A percentile compares a stretch with the other conserved stretches of the same genome.
Evolutionary conservation across 1,140 invertebrate species (phyloP).

Genomic region (Orchestia grillus): DNA sequence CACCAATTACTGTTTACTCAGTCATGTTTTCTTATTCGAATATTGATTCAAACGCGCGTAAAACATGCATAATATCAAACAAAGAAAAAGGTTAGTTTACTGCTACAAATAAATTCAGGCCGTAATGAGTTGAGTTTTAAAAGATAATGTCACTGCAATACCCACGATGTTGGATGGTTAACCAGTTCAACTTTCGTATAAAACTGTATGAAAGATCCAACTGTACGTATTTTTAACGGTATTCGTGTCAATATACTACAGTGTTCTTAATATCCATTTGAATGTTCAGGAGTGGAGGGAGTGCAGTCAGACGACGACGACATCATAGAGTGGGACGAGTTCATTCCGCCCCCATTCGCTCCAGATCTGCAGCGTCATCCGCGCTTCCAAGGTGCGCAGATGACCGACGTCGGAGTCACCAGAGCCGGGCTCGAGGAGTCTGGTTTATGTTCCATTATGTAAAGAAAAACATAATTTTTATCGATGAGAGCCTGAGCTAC

Average conservation of each 20-base stretch:
- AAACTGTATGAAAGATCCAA: neutral
- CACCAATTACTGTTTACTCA: no score
- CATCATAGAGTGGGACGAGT: slow-evolving; percentile 44
- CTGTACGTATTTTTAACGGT: neutral
- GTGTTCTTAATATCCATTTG: neutral
- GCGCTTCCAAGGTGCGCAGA: neutral
- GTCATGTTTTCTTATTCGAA: no score
- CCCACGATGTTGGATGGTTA: no score
- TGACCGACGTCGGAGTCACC: neutral
- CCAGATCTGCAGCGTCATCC: slow-evolving; percentile 21
- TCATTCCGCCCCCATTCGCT: slow-evolving; percentile 28
- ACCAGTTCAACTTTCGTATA: no score
- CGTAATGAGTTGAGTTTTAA: no score
- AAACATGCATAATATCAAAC: no score
- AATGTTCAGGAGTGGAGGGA: neutral
- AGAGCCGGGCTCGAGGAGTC: slow-evolving; percentile 20
- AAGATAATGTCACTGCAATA: no score
- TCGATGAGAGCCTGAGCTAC: neutral
- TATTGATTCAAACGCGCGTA: no score
- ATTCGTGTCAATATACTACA: neutral
- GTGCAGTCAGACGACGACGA: slow-evolving; percentile 34
- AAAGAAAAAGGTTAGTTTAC: no score
- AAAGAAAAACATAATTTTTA: neutral
- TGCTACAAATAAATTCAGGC: no score
- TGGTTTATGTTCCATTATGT: slow-evolving; percentile 17